phyloP scores from a whole-genome alignment of 2,797 vertebrate genomes.

The Vespertilio murinus region DNA sequence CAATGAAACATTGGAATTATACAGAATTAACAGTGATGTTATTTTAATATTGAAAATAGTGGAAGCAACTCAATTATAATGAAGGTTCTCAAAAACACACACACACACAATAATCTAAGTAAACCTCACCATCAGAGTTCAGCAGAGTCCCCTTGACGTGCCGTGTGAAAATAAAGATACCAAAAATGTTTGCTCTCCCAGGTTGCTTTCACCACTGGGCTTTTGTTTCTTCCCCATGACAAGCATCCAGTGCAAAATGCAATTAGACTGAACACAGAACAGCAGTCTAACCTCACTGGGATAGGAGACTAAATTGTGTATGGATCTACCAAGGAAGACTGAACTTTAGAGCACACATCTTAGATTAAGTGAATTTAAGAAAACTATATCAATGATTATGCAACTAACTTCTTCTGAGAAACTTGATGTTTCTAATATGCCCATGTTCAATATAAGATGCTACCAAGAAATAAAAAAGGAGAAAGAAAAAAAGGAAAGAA shows the following conservation, averaged over 20 bases:
- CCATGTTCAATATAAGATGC: neutral
- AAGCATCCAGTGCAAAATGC: neutral
- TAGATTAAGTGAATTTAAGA: neutral
- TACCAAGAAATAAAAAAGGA: neutral
- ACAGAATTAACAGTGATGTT: neutral
- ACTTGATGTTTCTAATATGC: neutral
- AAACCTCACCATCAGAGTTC: neutral
- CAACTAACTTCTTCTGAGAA: neutral
- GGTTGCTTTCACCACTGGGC: neutral
- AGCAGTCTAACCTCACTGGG: neutral
- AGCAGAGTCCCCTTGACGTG: neutral
- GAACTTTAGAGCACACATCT: neutral
- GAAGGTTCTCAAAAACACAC: neutral
- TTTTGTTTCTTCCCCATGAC: neutral
- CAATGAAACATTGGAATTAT: neutral
- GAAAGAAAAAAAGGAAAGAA: no score
- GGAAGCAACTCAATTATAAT: neutral
- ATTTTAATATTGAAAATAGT: neutral
- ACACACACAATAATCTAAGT: neutral
- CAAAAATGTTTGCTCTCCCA: neutral
- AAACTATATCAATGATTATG: neutral
- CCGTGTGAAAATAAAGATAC: neutral
- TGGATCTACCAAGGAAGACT: neutral
- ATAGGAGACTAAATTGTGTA: neutral
- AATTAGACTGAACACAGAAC: neutral